Percentiles rank a stretch among this genome's conserved stretches.
Evolutionary conservation across 2,888 invertebrate species (phyloP).

Genomic region (Sisyra terminalis): DNA sequence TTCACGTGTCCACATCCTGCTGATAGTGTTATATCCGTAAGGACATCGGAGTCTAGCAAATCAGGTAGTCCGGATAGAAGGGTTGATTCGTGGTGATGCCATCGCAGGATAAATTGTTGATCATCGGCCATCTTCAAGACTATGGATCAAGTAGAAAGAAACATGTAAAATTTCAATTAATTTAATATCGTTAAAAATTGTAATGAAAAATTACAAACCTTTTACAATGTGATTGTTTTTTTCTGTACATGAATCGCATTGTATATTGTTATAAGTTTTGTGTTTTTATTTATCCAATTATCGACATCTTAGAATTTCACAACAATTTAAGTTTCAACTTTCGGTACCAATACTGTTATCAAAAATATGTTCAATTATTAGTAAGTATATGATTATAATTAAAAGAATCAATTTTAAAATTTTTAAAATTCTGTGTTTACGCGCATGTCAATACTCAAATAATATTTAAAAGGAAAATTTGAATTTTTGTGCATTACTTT

Average conservation of each 20-base stretch:
- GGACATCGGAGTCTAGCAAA: conserved; percentile 60
- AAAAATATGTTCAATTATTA: neutral
- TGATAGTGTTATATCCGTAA: conserved; percentile 75
- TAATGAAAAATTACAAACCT: neutral
- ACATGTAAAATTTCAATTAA: neutral
- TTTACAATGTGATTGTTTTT: too few relatives aligned
- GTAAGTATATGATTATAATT: neutral
- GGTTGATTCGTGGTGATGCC: conserved; percentile 26
- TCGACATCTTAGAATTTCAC: neutral
- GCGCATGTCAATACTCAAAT: too few relatives aligned
- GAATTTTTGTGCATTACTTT: too few relatives aligned
- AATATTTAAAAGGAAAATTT: too few relatives aligned
- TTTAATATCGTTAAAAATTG: neutral
- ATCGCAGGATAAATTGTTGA: conserved; percentile 24
- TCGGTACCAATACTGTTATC: neutral
- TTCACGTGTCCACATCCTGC: conserved; percentile 70
- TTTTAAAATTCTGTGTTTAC: too few relatives aligned
- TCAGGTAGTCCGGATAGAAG: conserved; percentile 61
- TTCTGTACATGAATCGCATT: too few relatives aligned
- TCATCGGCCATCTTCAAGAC: conserved; percentile 10
- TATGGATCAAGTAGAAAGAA: neutral
- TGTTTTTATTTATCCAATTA: too few relatives aligned
- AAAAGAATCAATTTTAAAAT: too few relatives aligned
- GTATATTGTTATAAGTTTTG: too few relatives aligned
- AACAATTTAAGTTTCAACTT: neutral